Evolutionary conservation across 2,797 vertebrate genomes (phyloP).

Genomic region (Clarias platycephalus): DNA sequence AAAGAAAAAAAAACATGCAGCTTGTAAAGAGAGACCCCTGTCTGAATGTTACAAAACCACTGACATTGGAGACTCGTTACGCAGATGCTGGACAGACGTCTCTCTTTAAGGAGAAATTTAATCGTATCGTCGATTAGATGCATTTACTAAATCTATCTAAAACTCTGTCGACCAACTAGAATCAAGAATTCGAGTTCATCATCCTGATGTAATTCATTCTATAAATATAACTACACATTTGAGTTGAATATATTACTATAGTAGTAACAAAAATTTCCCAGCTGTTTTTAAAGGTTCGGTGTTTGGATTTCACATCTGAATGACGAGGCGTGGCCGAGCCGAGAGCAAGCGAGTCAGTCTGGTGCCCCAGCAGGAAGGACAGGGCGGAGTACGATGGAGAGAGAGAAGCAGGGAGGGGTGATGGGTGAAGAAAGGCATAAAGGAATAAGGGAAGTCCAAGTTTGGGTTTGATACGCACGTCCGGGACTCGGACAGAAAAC

Average conservation of each 20-base stretch:
- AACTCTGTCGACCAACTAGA: not conserved
- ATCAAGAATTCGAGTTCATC: not conserved
- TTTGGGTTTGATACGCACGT: constrained; percentile 22
- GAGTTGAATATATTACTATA: not conserved
- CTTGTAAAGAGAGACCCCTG: not conserved
- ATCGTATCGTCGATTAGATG: not conserved
- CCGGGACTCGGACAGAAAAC: constrained; percentile 65
- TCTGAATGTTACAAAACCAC: not conserved
- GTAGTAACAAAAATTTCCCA: not conserved
- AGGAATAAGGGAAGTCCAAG: constrained; percentile 10
- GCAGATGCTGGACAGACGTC: not conserved
- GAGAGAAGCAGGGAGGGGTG: constrained; percentile 41
- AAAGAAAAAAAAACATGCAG: not conserved
- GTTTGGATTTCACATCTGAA: not conserved
- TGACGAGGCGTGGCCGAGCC: constrained; percentile 51
- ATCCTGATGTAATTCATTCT: not conserved
- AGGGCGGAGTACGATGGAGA: constrained; percentile 62
- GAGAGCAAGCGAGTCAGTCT: constrained; percentile 61
- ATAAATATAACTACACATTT: not conserved
- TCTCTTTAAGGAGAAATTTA: no score
- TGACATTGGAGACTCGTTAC: not conserved
- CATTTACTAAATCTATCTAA: no score
- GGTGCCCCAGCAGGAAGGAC: constrained; percentile 75
- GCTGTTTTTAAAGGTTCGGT: not conserved
- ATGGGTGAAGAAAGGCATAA: constrained; percentile 15